Percentiles rank a stretch among this genome's conserved stretches.
Evolutionary conservation across 2,888 invertebrate genomes (phyloP).

Genomic region (Neelides folsomi): DNA sequence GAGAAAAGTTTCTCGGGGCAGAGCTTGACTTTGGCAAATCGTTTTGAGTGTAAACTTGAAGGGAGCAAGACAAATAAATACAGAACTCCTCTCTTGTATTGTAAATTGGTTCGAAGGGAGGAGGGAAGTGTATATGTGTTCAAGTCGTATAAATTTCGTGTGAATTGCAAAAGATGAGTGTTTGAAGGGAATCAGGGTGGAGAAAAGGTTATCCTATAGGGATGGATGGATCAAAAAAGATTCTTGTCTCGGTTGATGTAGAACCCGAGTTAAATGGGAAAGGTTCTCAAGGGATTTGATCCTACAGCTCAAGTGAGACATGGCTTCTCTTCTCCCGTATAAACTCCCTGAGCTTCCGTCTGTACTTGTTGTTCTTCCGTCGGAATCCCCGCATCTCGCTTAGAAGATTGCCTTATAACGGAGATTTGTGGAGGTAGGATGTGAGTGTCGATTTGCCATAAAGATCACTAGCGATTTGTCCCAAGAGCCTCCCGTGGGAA

Average conservation of each 20-base stretch:
- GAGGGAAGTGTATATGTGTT: slow-evolving; percentile 18
- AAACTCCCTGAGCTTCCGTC: neutral
- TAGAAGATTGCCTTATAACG: slow-evolving; percentile 33
- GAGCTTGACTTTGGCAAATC: slow-evolving; percentile 6
- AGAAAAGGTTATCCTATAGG: slow-evolving; percentile 1
- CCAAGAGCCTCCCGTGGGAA: slow-evolving; percentile 31
- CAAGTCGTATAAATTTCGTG: slow-evolving; percentile 21
- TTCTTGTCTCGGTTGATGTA: slow-evolving; percentile 5
- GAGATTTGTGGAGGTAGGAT: slow-evolving; percentile 32
- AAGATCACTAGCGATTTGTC: slow-evolving; percentile 33
- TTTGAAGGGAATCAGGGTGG: slow-evolving; percentile 10
- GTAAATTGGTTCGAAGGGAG: slow-evolving; percentile 15
- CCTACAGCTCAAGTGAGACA: slow-evolving; percentile 8
- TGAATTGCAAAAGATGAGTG: slow-evolving; percentile 9
- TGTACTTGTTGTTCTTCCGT: slow-evolving; percentile 5
- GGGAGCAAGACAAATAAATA: slow-evolving; percentile 30
- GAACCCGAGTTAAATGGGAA: slow-evolving; percentile 11
- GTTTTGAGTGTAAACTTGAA: slow-evolving; percentile 3
- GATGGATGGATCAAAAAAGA: neutral
- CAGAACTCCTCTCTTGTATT: slow-evolving; percentile 20
- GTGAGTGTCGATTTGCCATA: slow-evolving; percentile 33
- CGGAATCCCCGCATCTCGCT: slow-evolving; percentile 30
- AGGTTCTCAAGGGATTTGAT: slow-evolving; percentile 14
- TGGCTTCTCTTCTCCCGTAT: slow-evolving; percentile 4
- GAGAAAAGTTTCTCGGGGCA: neutral